Percentiles rank a stretch among this genome's conserved stretches.
Evolutionary conservation across 2,888 invertebrate species (phyloP).

Genomic region (Myathropa florea): DNA sequence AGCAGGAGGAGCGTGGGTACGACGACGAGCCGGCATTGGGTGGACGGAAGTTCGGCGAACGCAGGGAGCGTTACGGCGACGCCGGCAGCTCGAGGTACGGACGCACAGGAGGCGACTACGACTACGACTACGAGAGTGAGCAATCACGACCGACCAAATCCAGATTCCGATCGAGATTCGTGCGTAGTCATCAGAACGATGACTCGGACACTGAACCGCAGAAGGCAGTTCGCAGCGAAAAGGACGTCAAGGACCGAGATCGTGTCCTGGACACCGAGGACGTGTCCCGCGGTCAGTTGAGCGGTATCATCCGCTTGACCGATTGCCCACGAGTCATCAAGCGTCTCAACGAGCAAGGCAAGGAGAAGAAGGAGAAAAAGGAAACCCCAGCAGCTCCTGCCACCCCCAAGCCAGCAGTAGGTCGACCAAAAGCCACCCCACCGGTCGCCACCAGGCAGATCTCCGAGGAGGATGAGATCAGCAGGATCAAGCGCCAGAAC

Average conservation of each 20-base stretch:
- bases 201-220: conserved; percentile 88
- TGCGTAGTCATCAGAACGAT: conserved; percentile 87
- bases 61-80: conserved; percentile 82
- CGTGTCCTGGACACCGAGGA: conserved; percentile 93
- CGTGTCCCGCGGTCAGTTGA: conserved; percentile 91
- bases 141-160: conserved; percentile 84
- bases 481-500: conserved; percentile 92
- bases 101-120: conserved; percentile 83
- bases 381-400: conserved; percentile 85
- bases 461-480: conserved; percentile 94
- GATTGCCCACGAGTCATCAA: conserved; percentile 95
- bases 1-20: conserved; percentile 91
- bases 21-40: conserved; percentile 87
- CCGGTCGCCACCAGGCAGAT: conserved; percentile 88
- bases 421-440: conserved; percentile 81
- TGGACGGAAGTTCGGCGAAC: conserved; percentile 90
- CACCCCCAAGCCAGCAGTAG: conserved; percentile 82
- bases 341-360: conserved; percentile 90
- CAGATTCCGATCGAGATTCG: conserved; percentile 87
- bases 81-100: conserved; percentile 80
- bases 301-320: conserved; percentile 92
- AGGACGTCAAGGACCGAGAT: conserved; percentile 84
- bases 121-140: conserved; percentile 87
- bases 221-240: conserved; percentile 84
- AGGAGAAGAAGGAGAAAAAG: conserved; percentile 89